Percentiles rank a stretch among this genome's conserved stretches.
These are phyloP conservation scores for Aporrectodea caliginosa DNA, from an alignment of 1,140 invertebrate genomes.

Conservation along the genomic window DNA sequence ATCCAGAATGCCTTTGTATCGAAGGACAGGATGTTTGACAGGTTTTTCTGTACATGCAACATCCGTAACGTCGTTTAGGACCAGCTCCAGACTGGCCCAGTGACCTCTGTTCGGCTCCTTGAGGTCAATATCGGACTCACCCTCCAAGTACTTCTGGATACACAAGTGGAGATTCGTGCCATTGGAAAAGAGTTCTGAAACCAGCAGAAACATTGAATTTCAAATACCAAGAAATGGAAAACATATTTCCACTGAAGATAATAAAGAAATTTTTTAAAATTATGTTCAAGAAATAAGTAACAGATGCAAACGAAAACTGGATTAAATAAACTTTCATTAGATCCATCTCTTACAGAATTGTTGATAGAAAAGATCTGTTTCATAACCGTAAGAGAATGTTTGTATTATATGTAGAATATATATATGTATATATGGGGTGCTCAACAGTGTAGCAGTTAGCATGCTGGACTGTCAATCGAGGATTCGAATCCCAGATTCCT, in stretches of 20 bases:
- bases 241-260: neutral
- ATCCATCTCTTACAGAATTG: no score
- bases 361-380: no score
- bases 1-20: constrained; percentile 71
- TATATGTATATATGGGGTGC: no score
- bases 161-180: constrained; percentile 60
- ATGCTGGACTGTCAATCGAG: no score
- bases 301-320: neutral
- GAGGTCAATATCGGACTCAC: constrained; percentile 42
- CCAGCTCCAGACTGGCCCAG: constrained; percentile 63
- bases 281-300: neutral
- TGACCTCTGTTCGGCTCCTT: constrained; percentile 60
- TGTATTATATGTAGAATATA: no score
- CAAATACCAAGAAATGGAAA: neutral
- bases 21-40: constrained; percentile 65
- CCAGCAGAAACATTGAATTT: constrained; percentile 34
- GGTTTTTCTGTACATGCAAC: constrained; percentile 65
- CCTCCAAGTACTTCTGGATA: constrained; percentile 54
- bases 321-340: neutral
- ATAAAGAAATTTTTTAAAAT: neutral
- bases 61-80: constrained; percentile 61
- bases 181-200: constrained; percentile 58
- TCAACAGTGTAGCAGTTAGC: no score
- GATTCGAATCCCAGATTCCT: no score
- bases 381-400: no score